A percentile compares a stretch with the other conserved stretches of the same genome.
These are phyloP conservation scores for Probosciger aterrimus DNA, from an alignment of 2,113 vertebrate genomes.

Conservation along the genomic window DNA sequence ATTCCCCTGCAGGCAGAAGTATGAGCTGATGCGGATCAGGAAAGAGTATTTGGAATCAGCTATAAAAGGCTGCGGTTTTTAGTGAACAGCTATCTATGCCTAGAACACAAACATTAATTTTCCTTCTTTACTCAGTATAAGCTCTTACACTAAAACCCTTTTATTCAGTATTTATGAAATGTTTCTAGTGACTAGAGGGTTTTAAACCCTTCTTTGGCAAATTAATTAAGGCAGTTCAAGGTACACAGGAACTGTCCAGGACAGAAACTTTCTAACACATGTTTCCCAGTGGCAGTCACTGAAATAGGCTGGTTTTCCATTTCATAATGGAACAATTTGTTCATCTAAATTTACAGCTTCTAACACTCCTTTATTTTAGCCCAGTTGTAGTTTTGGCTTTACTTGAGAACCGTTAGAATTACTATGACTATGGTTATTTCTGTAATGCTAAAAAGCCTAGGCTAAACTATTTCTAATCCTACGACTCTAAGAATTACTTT, in stretches of 20 bases:
- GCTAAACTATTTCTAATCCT: not conserved
- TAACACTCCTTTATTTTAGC: not conserved
- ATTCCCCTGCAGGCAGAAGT: not conserved
- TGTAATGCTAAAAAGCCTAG: not conserved
- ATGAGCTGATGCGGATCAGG: rapidly evolving
- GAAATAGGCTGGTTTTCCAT: not conserved
- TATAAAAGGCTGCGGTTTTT: not conserved
- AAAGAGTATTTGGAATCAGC: not conserved
- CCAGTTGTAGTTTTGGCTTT: not conserved
- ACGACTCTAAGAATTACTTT: not conserved
- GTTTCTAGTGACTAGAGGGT: not conserved
- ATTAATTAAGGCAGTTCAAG: not conserved
- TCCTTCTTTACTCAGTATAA: not conserved
- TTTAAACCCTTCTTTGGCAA: not conserved
- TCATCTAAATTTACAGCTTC: not conserved
- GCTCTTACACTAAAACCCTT: not conserved
- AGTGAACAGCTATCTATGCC: not conserved
- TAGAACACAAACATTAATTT: not conserved
- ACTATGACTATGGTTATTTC: not conserved
- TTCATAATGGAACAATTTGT: not conserved
- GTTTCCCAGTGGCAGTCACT: not conserved
- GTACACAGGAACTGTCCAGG: not conserved
- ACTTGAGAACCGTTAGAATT: not conserved
- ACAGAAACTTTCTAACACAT: not conserved
- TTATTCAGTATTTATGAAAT: not conserved